A percentile compares a stretch with the other conserved stretches of the same genome.
These are phyloP conservation scores for Scomber scombrus DNA, from an alignment of 2,113 vertebrate genomes.

Conservation along the genomic window DNA sequence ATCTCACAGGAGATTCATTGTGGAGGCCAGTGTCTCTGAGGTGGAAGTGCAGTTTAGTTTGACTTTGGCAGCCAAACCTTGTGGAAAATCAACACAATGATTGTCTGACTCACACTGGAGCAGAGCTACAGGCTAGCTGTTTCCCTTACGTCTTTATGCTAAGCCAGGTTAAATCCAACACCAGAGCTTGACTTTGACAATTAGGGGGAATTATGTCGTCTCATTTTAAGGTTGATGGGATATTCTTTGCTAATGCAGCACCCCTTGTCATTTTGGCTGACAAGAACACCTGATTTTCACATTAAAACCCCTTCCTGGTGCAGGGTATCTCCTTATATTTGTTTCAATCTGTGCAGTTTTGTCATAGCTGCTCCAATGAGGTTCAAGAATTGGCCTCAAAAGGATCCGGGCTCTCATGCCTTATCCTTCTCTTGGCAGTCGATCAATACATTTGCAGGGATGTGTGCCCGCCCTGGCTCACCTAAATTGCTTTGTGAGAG, in stretches of 20 bases:
- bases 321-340: not conserved
- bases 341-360: slow-evolving; percentile 31
- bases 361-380: slow-evolving; percentile 16
- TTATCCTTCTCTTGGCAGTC: slow-evolving; percentile 59
- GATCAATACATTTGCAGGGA: slow-evolving; percentile 55
- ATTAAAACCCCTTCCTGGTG: not conserved
- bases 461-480: slow-evolving; percentile 27
- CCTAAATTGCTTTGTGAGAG: slow-evolving; percentile 43
- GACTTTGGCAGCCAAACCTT: too few relatives aligned
- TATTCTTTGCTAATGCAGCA: not conserved
- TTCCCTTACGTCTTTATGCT: too few relatives aligned
- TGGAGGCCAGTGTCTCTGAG: too few relatives aligned
- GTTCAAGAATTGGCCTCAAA: slow-evolving; percentile 27
- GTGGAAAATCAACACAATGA: too few relatives aligned
- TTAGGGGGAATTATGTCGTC: not conserved
- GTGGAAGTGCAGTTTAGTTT: too few relatives aligned
- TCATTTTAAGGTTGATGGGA: not conserved
- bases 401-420: slow-evolving; percentile 16
- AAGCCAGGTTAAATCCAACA: too few relatives aligned
- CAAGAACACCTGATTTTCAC: not conserved
- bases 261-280: not conserved
- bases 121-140: too few relatives aligned
- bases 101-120: too few relatives aligned
- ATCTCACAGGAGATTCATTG: too few relatives aligned
- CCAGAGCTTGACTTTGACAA: not conserved